These are phyloP conservation scores for Danaus plexippus DNA, from an alignment of 1,140 invertebrate genomes.

Conservation along the genomic window DNA sequence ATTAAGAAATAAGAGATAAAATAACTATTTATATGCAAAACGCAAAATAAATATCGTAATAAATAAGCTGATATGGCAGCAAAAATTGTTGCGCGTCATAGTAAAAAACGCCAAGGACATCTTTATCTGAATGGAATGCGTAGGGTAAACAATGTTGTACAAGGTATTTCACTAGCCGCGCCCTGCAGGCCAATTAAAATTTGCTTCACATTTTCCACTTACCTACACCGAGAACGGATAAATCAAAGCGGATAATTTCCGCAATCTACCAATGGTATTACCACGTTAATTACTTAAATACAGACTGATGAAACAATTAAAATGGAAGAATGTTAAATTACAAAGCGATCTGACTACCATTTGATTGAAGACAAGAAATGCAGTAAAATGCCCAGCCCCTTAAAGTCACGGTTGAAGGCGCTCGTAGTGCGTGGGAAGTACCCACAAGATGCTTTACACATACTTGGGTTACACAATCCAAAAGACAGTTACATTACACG, in stretches of 20 bases:
- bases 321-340: conserved; percentile 14
- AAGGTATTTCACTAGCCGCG: conserved; percentile 44
- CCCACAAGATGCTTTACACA: conserved; percentile 53
- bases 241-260: conserved; percentile 11
- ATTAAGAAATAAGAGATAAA: conserved; percentile 7
- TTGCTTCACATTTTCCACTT: conserved; percentile 13
- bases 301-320: conserved; percentile 13
- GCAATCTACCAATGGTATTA: conserved; percentile 3
- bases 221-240: not conserved
- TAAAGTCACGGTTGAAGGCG: conserved; percentile 53
- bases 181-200: conserved; percentile 31
- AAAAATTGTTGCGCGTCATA: conserved; percentile 34
- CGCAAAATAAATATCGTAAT: conserved; percentile 33
- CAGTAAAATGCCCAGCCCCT: conserved; percentile 61
- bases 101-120: conserved; percentile 60
- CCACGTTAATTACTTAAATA: conserved; percentile 13
- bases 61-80: conserved; percentile 23
- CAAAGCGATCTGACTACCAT: conserved; percentile 13
- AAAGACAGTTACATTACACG: conserved; percentile 45
- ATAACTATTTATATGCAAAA: conserved; percentile 9
- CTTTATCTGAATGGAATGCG: conserved; percentile 62
- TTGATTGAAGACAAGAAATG: conserved; percentile 30
- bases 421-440: conserved; percentile 58
- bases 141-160: conserved; percentile 56
- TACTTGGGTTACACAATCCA: conserved; percentile 64